Base-by-base conservation (phyloP, 2,888 invertebrate species). In the Achlya flavicornis region DNA sequence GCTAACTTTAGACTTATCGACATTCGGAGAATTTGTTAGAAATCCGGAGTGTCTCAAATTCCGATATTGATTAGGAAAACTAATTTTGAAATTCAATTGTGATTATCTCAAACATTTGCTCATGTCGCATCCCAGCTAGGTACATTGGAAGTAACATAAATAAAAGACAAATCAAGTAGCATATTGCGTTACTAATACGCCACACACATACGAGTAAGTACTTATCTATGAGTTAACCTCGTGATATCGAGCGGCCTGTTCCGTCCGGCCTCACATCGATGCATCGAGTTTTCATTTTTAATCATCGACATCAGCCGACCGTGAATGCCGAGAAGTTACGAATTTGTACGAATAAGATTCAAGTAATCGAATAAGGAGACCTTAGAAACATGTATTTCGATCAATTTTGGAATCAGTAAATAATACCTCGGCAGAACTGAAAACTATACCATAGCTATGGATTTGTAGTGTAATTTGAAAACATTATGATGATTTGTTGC, bases 241-340 rank as follows among this genome's bases (percentile, higher is more conserved):
- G 70, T 66, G 69, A 68, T 78, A 78, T 80, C 75, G 69, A 78
- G 70, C 74, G 67, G 63, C 62, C 68, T 70, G 80, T 85, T 85
- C 81, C 81, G 62, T 69, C 67, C 69, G 79, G 79, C 71, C 76
- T 81, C 82, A 82, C 84, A 77, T 75, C 79, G 82, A 72, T 83
- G 84, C 79, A 82, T 81, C 78, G 75, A 72, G 82, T 83, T 87
- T 86, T 87, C 81, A 86, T 85, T 86, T 85, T 83, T 86, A 88
- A 87, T 88, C 80, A 85, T 76, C 76, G 74, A 78, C 73, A 75
- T 77, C 83, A 76, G 58, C 77, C 78, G 78, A 81, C 77, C 85
- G 84, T 85, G 70, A 77, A 79, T 66, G 61, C 57, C 62, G 67
- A 71, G 71, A 68, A 76, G 71, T 69, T 72, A 71, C 64, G 63